Evolutionary conservation across 2,888 invertebrate species (phyloP).

Genomic region (Allolobophora icterica): DNA sequence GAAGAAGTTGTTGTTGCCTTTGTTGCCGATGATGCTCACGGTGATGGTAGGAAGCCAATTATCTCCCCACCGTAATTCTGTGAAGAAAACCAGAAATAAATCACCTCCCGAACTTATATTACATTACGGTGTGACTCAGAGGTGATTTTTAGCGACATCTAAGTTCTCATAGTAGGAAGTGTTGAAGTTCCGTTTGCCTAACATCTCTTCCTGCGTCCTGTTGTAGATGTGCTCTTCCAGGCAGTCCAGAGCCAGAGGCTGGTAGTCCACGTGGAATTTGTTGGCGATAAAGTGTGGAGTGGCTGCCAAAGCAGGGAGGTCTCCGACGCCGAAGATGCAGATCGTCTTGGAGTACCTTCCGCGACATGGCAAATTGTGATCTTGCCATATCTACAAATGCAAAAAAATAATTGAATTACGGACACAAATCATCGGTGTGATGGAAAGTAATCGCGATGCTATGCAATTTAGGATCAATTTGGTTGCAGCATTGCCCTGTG

Average conservation of each 20-base stretch:
- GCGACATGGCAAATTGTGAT: constrained; percentile 51
- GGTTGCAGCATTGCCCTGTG: too few species aligned
- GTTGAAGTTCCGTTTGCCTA: constrained; percentile 45
- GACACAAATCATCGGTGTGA: too few species aligned
- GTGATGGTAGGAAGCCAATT: too few species aligned
- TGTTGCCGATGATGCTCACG: too few species aligned
- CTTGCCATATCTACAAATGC: constrained; percentile 58
- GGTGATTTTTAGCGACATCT: constrained; percentile 51
- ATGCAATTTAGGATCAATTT: too few species aligned
- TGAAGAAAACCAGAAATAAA: too few species aligned
- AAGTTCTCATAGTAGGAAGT: constrained; percentile 50
- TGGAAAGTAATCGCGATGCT: too few species aligned
- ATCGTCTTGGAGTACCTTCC: constrained; percentile 57
- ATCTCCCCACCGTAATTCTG: too few species aligned
- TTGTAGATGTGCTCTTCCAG: constrained; percentile 52
- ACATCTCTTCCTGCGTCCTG: constrained; percentile 17
- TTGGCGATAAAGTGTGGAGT: constrained; percentile 60
- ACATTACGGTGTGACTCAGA: background rate
- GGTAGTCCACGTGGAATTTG: constrained; percentile 57
- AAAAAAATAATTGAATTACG: constrained; percentile 40
- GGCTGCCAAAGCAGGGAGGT: constrained; percentile 53
- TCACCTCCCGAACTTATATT: background rate
- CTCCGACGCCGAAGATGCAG: constrained; percentile 60
- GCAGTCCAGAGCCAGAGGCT: constrained; percentile 57
- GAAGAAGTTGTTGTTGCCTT: too few species aligned